Evolutionary conservation across 2,113 vertebrate species (phyloP).

Genomic region (Chaetops frenatus): DNA sequence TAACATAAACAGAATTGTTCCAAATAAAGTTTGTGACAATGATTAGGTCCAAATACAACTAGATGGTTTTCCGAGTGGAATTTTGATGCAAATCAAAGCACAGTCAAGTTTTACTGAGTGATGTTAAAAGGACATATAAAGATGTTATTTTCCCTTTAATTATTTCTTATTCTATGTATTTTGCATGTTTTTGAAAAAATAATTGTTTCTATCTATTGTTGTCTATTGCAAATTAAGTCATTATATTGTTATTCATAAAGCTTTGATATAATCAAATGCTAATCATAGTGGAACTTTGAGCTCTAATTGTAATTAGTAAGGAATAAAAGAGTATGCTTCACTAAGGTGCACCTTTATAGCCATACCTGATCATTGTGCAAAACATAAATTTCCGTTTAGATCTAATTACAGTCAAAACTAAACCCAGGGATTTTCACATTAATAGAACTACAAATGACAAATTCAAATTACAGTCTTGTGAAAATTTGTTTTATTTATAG

Average conservation of each 20-base stretch:
- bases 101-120: background rate
- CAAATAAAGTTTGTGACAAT: background rate
- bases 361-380: background rate
- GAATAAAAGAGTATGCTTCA: background rate
- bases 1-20: background rate
- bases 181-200: background rate
- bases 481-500: background rate
- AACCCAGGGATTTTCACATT: background rate
- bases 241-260: slow-evolving; percentile 26
- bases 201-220: background rate
- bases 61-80: background rate
- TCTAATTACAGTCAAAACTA: background rate
- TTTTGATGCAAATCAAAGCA: background rate
- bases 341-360: background rate
- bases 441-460: background rate
- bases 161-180: background rate
- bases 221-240: background rate
- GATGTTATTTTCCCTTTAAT: background rate
- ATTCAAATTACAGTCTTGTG: background rate
- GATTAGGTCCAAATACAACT: background rate
- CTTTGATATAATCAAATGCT: background rate
- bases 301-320: background rate
- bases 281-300: background rate
- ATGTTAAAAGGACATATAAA: background rate
- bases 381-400: background rate